Base-by-base conservation (phyloP, 1,140 invertebrate species). In the Archegozetes longisetosus region DNA sequence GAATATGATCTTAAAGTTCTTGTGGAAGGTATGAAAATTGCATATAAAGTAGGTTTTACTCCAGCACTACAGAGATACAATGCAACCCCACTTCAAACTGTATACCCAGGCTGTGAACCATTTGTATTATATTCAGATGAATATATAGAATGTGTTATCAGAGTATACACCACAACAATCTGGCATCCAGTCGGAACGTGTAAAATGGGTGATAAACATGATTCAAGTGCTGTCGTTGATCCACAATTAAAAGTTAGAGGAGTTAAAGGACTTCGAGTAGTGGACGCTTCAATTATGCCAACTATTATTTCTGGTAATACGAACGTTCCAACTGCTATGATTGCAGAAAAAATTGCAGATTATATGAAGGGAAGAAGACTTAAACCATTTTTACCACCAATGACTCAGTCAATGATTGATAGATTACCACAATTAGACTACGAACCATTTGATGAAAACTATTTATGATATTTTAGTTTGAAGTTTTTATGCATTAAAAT, bases 161-260 rank as follows among this genome's bases (percentile, higher is more conserved):
- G 77, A 24, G 75, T 79, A 58, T 78, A 84, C 25, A 83, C 84
- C 0, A 75, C 80, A 24, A 84, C 80, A 0, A 81, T 87, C 51
- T 88, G 88, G 68, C 86, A 90, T 69, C 81, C 82, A 25, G 78
- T 79, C 1, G 85, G 86, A 0, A 89, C 86, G 0, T 84, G 84
- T 68, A 88, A 86, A 71, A 92, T 92, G 88, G 88, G 86, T 0
- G 78, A 80, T 0, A 61, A 73, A 0, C 73, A 66, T 2, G 85
- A 88, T 69, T 76, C 77, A 0, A 67, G 73, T 14, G 79, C 72
- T 62, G 72, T 51, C 68, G 72, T 25, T 74, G 84, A 40, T 81
- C 85, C 2, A 78, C 84, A 0, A 62, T 70, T 87, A 13, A 22
- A 62, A 26, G 66, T 67, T 0, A 54, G 54, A 13, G 64, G 64